Percentiles rank a stretch among this genome's conserved stretches.
These are phyloP conservation scores for Aphelenchoides fujianensis DNA, from an alignment of 1,140 invertebrate species.

Conservation along the genomic window DNA sequence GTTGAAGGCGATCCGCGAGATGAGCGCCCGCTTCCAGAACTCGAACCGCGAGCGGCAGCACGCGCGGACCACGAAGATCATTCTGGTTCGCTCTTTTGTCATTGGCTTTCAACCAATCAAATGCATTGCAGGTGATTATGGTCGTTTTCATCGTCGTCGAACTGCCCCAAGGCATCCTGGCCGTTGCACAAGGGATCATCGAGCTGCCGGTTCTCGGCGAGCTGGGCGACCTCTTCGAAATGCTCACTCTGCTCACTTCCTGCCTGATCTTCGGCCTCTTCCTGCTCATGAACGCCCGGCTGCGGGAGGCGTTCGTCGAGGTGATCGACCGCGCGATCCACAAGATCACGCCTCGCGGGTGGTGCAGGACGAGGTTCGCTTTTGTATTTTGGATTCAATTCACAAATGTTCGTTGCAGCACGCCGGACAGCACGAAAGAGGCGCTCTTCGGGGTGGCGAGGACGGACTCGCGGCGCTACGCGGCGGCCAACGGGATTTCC, in stretches of 20 bases:
- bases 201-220: constrained; percentile 22
- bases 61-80: constrained; percentile 52
- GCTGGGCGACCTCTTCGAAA: constrained; percentile 51
- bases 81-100: constrained; percentile 39
- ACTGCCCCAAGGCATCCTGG: constrained; percentile 49
- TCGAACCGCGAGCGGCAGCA: constrained; percentile 45
- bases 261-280: constrained; percentile 54
- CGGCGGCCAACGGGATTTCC: no score
- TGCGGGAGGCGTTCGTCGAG: constrained; percentile 30
- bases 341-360: not conserved
- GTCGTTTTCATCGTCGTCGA: constrained; percentile 53
- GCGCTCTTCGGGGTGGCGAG: not conserved
- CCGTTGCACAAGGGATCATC: constrained; percentile 32
- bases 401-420: not conserved
- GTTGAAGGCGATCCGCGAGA: constrained; percentile 38
- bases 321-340: not conserved
- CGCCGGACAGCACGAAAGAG: constrained; percentile 5
- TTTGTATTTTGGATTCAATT: no score
- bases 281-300: constrained; percentile 48
- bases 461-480: not conserved
- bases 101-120: not conserved
- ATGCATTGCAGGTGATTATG: constrained; percentile 54
- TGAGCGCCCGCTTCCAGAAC: constrained; percentile 42
- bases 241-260: constrained; percentile 51
- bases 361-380: not conserved